Base-by-base conservation (phyloP, 1,140 invertebrate genomes). In the Sycobia sp. region DNA sequence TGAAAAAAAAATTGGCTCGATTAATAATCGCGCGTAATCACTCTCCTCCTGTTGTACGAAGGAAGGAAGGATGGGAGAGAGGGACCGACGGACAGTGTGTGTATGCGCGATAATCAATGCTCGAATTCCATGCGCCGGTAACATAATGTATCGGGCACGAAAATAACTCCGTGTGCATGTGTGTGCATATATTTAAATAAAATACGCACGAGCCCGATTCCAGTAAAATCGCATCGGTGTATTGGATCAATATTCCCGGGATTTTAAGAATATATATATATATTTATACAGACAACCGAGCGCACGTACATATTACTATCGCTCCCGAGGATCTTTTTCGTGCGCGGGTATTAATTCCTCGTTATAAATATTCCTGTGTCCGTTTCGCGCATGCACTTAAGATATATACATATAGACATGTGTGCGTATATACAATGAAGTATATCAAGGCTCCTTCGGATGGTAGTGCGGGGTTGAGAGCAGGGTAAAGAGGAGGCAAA, bases 1-100 rank as follows among this genome's bases (percentile, higher is more conserved):
- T 14, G 27, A 54, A 50, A 62, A n/a, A n/a, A 62, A 62, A 62
- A 62, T 62, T 62, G 51, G 43, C 32, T 49, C 51, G 41, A 62
- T 62, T 55, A 62, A 62, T 62, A 62, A n/a, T 55, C 49, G n/a
- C n/a, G 59, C 36, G 49, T 62, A 62, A 55, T 55, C 51, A 56
- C 51, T 38, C 34, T 51, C 39, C 51, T 36, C 49, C 11, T 4
- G 29, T 11, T 4, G 29, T 32, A 32, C 29, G 4, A 11, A n/a
- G n/a, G n/a, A n/a, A n/a, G n/a, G n/a, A n/a, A n/a, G n/a, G n/a
- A n/a, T n/a, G n/a, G n/a, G n/a, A n/a, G n/a, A n/a, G n/a, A 32
- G 29, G 5, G 5, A 7, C 29, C 29, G 29, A 32, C 5, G 29
- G 5, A 32, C 5, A 4, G 29, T 32, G 5, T 4, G 11, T 11